Conservation (phyloP, 2,797 vertebrate species). For the Sphenopsis melanotis region DNA sequence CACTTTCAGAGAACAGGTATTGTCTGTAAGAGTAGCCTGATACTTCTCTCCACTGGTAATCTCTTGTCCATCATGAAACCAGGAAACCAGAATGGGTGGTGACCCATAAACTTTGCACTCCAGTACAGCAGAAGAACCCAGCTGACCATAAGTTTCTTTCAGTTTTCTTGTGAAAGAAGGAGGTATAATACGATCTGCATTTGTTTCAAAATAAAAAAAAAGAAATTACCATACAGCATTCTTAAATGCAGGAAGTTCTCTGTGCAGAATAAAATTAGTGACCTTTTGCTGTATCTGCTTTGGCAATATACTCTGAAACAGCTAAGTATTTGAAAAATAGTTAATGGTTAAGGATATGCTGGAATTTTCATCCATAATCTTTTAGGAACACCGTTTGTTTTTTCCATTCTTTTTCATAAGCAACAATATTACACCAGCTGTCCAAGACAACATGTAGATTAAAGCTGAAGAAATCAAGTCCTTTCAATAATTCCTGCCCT, state of each 20-base stretch:
- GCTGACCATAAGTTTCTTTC: conserved; percentile 82
- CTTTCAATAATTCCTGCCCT: neutral
- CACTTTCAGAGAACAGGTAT: conserved; percentile 85
- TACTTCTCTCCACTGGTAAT: conserved; percentile 88
- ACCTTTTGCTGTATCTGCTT: neutral
- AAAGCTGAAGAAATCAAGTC: neutral
- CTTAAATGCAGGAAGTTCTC: neutral
- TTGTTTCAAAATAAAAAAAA: conserved; percentile 43
- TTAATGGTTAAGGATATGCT: neutral
- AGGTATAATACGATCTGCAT: conserved; percentile 90
- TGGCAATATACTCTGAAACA: neutral
- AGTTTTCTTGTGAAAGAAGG: conserved; percentile 91
- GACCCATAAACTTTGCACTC: conserved; percentile 97
- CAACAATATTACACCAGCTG: neutral
- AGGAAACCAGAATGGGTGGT: conserved; percentile 87
- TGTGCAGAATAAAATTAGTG: neutral
- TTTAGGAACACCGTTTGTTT: neutral
- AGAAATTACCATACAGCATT: neutral
- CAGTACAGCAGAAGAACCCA: conserved; percentile 82
- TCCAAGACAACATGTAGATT: neutral
- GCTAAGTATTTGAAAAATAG: neutral
- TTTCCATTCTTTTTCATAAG: neutral
- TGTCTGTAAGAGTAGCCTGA: conserved; percentile 87
- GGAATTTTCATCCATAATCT: neutral
- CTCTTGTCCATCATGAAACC: conserved; percentile 90